Evolutionary conservation across 35 echinoderm and acorn worm genomes (phyloP), one percentile per base, ranked within the genome.

Genomic region (Hemicentrotus pulcherrimus): DNA sequence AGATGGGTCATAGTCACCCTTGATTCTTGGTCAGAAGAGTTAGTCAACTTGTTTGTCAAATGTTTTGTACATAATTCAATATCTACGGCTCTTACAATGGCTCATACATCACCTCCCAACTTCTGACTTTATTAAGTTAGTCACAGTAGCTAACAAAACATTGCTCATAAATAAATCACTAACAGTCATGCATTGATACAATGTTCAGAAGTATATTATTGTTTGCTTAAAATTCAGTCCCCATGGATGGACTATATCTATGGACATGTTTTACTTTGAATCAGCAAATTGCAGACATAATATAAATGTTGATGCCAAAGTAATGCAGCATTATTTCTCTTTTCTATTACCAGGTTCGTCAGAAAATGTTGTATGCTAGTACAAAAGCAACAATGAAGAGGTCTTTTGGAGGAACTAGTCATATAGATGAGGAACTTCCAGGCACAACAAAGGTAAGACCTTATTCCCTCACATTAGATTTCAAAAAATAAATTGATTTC

Each of bases 311-410:
- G 9, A 9, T 45, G 88, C 12, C 32, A 3, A 32, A 32, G 14
- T 41, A 18, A 33, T 90, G 88, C 32, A 35, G 14, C 13, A 90
- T 90, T 30, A 45, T 90, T 90, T 90, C 46, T 32, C 0, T 90
- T 15, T 90, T 90, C 12, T 24, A 90, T 16, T 32, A 4, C n/a
- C 41, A 99, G 98, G 96, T 97, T 19, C 94, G 96, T 45, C 94
- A 96, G 22, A 99, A 99, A 86, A 99, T 99, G 98, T 92, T 99
- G 61, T 97, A 96, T 95, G 98, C 98, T 16, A 96, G 97, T 46
- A 99, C 97, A 16, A 99, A 99, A 32, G 94, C 98, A 18, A 95
- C 98, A 85, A 88, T 97, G 50, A 97, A 97, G 95, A 35, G 52
- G 55, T 94, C 92, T 78, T 99, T 99, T 97, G 98, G 98, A 31